These are phyloP conservation scores for Nephrotoma flavescens DNA, from an alignment of 2,888 invertebrate species.

Conservation along the genomic window DNA sequence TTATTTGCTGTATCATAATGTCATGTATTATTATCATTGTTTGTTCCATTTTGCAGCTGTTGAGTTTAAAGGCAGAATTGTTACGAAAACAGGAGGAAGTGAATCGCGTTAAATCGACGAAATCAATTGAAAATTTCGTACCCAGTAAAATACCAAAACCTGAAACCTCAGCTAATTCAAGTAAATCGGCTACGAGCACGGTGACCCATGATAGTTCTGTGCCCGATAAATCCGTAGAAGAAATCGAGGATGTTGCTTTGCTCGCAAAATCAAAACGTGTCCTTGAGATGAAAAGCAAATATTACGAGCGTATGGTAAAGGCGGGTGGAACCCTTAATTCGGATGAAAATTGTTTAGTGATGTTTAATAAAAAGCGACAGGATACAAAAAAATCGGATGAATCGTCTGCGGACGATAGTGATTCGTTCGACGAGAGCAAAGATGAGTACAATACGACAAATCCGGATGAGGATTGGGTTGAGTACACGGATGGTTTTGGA, in stretches of 20 bases:
- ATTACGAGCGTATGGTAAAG: conserved; percentile 31
- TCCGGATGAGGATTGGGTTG: conserved; percentile 54
- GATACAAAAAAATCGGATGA: conserved; percentile 25
- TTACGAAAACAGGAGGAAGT: conserved; percentile 76
- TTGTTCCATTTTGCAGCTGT: conserved; percentile 33
- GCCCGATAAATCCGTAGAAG: conserved; percentile 22
- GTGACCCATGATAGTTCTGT: conserved; percentile 18
- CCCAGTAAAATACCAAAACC: conserved; percentile 23
- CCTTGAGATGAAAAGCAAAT: conserved; percentile 31
- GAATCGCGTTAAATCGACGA: conserved; percentile 42
- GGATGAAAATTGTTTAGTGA: conserved; percentile 29
- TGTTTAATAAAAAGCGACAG: conserved; percentile 32
- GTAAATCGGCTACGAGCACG: not conserved
- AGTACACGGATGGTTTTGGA: conserved; percentile 78
- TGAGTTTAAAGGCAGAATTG: conserved; percentile 83
- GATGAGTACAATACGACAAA: conserved; percentile 19
- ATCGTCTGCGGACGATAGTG: conserved; percentile 33
- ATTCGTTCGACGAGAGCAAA: conserved; percentile 25
- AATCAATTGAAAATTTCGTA: conserved; percentile 37
- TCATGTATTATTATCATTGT: not conserved
- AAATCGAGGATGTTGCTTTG: conserved; percentile 24
- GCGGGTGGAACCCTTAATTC: conserved; percentile 27
- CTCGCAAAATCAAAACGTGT: conserved; percentile 32
- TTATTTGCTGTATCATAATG: not conserved
- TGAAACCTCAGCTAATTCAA: conserved; percentile 13